Evolutionary conservation across 2,888 invertebrate genomes (phyloP).

Genomic region (Volucella inflata): DNA sequence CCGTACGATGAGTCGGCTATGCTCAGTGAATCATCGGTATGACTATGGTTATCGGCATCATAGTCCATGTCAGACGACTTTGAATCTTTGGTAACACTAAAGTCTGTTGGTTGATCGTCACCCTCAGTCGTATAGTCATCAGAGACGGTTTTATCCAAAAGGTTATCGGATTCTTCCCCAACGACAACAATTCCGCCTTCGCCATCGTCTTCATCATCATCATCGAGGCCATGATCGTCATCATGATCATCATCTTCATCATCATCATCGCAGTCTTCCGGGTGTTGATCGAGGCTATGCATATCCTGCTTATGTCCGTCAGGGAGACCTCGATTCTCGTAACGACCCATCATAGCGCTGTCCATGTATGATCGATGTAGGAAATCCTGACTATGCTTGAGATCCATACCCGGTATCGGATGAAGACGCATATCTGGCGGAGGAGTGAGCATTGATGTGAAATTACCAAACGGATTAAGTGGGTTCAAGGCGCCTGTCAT

Average conservation of each 20-base stretch:
- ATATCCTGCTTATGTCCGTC: conserved; percentile 51
- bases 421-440: conserved; percentile 83
- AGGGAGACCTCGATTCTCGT: conserved; percentile 82
- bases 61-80: conserved; percentile 71
- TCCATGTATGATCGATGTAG: conserved; percentile 84
- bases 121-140: conserved; percentile 81
- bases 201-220: conserved; percentile 82
- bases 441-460: conserved; percentile 89
- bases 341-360: conserved; percentile 84
- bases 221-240: conserved; percentile 82
- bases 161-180: conserved; percentile 89
- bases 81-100: conserved; percentile 86
- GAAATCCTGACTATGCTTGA: conserved; percentile 87
- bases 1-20: conserved; percentile 84
- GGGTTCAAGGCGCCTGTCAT: conserved; percentile 88
- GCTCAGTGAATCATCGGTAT: conserved; percentile 86
- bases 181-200: conserved; percentile 91
- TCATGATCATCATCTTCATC: conserved; percentile 82
- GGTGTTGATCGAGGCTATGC: conserved; percentile 65
- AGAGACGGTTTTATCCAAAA: conserved; percentile 82
- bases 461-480: conserved; percentile 90
- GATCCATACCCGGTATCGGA: conserved; percentile 85
- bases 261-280: conserved; percentile 80
- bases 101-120: conserved; percentile 86
- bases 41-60: conserved; percentile 83